Percentiles rank a stretch among this genome's conserved stretches.
Conservation (phyloP, 2,888 invertebrate species). For the Dorcus parallelipipedus region DNA sequence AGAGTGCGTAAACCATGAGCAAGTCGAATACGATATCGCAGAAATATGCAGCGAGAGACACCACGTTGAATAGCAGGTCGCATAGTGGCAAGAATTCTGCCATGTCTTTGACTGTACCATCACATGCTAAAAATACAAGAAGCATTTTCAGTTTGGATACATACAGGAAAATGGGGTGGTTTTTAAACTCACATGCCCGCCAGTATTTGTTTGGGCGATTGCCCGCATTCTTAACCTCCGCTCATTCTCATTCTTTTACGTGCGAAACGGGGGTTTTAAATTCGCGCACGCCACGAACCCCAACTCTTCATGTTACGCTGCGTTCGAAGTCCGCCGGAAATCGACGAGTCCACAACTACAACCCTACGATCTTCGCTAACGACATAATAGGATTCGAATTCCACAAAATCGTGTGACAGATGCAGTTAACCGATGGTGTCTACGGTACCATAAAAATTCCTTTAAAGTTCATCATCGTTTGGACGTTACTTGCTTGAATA, state of each 20-base stretch:
- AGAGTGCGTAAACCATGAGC: conserved; percentile 79
- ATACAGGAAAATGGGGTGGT: background rate
- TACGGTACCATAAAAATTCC: background rate
- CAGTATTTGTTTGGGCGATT: conserved; percentile 43
- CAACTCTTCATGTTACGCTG: background rate
- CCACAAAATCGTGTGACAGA: background rate
- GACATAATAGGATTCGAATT: background rate
- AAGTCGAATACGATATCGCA: conserved; percentile 89
- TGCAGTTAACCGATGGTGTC: conserved; percentile 1
- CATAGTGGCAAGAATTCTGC: conserved; percentile 87
- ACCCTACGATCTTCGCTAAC: background rate
- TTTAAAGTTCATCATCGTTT: background rate
- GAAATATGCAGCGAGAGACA: conserved; percentile 84
- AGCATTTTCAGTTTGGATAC: conserved; percentile 3
- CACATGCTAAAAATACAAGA: conserved; percentile 39
- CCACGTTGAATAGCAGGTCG: conserved; percentile 88
- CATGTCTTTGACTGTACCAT: conserved; percentile 48
- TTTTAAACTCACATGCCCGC: conserved; percentile 37
- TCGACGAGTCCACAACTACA: background rate
- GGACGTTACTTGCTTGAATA: background rate
- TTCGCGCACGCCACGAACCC: background rate
- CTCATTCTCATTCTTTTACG: conserved; percentile 30
- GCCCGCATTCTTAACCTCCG: conserved; percentile 50
- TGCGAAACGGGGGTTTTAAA: background rate
- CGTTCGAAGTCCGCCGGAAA: background rate